Evolutionary conservation across 1,140 invertebrate species (phyloP).

Genomic region (Callitettix versicolor): DNA sequence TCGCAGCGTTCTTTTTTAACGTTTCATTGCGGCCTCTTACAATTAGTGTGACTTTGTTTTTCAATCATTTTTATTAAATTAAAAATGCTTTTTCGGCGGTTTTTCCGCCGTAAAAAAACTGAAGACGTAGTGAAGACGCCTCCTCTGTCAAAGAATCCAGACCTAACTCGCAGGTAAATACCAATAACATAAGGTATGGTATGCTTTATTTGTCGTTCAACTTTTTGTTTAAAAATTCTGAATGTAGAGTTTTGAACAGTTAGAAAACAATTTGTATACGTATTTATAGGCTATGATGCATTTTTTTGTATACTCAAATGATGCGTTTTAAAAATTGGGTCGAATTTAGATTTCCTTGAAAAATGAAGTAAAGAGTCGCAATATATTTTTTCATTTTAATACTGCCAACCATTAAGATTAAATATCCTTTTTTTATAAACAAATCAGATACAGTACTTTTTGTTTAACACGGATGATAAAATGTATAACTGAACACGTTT

Average conservation of each 20-base stretch:
- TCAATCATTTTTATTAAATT: not conserved
- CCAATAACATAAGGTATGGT: not conserved
- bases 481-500: too few species aligned
- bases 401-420: too few species aligned
- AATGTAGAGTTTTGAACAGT: not conserved
- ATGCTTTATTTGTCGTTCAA: not conserved
- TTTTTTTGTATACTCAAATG: not conserved
- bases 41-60: too few species aligned
- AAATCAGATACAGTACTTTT: too few species aligned
- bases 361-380: too few species aligned
- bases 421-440: too few species aligned
- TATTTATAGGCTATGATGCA: not conserved
- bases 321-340: not conserved
- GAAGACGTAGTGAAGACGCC: not conserved
- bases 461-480: too few species aligned
- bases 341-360: not conserved
- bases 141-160: not conserved
- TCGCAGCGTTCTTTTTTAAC: too few species aligned
- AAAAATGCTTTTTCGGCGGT: slow-evolving; percentile 9
- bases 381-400: too few species aligned
- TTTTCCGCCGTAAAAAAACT: slow-evolving; percentile 6
- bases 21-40: too few species aligned
- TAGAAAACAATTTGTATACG: not conserved
- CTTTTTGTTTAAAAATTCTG: not conserved
- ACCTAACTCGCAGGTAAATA: slow-evolving; percentile 7